phyloP scores from a whole-genome alignment of 2,797 vertebrate species.

The Cyclopterus lumpus region DNA sequence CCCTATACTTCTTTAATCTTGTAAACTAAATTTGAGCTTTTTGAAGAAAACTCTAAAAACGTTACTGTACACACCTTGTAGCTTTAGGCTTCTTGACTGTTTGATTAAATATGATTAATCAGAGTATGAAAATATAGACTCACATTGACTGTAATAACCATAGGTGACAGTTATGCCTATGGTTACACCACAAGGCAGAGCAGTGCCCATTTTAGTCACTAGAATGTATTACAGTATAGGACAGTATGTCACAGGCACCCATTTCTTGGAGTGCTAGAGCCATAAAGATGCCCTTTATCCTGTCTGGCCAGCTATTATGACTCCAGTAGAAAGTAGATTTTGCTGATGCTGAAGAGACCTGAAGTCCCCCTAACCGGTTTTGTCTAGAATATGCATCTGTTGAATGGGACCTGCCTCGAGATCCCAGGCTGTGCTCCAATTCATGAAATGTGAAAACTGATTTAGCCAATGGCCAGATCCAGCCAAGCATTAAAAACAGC shows the following conservation, averaged over 20 bases:
- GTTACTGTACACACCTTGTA: background rate
- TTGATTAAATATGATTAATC: background rate
- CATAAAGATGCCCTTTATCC: background rate
- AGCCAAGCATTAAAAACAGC: slow-evolving; percentile 48
- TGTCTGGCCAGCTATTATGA: background rate
- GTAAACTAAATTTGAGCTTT: background rate
- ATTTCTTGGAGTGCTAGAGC: slow-evolving; percentile 1
- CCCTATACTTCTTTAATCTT: background rate
- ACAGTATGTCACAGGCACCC: background rate
- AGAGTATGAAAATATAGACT: background rate
- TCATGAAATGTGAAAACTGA: slow-evolving; percentile 54
- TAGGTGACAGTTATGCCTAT: background rate
- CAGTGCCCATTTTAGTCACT: background rate
- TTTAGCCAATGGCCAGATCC: slow-evolving; percentile 41
- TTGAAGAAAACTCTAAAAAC: background rate
- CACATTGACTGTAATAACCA: background rate
- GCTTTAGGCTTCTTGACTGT: background rate
- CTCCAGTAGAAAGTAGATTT: slow-evolving; percentile 18
- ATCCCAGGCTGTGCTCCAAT: slow-evolving; percentile 31
- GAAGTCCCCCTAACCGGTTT: slow-evolving; percentile 30
- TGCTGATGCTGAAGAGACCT: slow-evolving; percentile 15
- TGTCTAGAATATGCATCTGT: slow-evolving; percentile 2
- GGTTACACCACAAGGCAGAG: background rate
- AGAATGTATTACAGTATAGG: background rate
- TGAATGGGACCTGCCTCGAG: slow-evolving; percentile 21